These are phyloP conservation scores for Zygothrica quintamaculata DNA, from an alignment of 2,888 invertebrate species.

Conservation along the genomic window DNA sequence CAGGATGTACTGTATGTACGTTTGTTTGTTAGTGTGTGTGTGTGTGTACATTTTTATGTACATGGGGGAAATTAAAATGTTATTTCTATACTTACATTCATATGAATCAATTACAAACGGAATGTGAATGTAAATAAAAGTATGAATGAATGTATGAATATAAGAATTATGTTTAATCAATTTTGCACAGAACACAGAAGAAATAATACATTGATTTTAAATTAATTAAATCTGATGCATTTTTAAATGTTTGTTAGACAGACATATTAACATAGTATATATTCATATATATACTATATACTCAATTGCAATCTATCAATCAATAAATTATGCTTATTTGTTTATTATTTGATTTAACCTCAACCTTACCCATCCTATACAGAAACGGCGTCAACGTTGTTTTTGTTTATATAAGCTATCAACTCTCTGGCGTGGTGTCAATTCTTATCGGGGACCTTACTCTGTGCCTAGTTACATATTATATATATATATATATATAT, in stretches of 20 bases:
- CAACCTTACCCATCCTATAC: neutral
- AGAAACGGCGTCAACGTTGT: neutral
- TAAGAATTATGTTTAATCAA: too few species aligned
- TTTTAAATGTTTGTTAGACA: too few species aligned
- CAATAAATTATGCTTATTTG: neutral
- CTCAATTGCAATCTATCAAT: neutral
- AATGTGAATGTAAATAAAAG: too few species aligned
- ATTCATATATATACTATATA: neutral
- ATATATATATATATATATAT: constrained; percentile 5
- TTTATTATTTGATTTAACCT: neutral
- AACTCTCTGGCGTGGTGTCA: constrained; percentile 37
- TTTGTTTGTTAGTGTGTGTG: neutral
- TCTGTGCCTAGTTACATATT: constrained; percentile 16
- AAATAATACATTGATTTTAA: too few species aligned
- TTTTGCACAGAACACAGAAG: too few species aligned
- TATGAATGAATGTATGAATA: too few species aligned
- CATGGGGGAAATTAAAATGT: constrained; percentile 24
- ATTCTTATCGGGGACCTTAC: constrained; percentile 40
- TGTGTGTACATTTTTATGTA: constrained; percentile 4
- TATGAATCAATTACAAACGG: too few species aligned
- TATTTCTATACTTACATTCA: too few species aligned
- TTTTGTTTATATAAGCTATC: constrained; percentile 38
- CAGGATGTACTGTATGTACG: constrained; percentile 21
- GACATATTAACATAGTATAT: too few species aligned
- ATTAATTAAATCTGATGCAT: too few species aligned